Conservation (phyloP, 2,888 invertebrate species). For the Stramonita haemastoma region DNA sequence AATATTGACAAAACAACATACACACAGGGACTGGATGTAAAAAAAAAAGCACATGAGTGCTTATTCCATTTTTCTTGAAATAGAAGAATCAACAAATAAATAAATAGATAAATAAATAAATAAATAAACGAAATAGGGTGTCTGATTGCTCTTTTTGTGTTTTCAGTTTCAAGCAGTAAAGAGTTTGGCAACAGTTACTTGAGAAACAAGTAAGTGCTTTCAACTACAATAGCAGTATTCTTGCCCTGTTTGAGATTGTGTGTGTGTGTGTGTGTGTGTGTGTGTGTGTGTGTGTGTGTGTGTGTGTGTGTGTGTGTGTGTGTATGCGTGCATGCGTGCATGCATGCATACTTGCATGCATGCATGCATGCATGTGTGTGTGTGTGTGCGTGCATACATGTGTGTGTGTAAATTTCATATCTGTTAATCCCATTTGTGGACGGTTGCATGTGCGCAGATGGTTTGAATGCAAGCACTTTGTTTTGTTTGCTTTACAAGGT, state of each 20-base stretch:
- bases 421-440: too few species aligned
- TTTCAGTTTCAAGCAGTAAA: conserved; percentile 58
- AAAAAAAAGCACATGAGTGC: too few species aligned
- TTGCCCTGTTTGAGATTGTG: not conserved
- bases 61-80: too few species aligned
- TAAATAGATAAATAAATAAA: too few species aligned
- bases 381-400: conserved; percentile 13
- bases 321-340: not conserved
- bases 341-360: not conserved
- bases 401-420: conserved; percentile 15
- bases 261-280: conserved; percentile 25
- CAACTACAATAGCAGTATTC: not conserved
- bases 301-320: conserved; percentile 9
- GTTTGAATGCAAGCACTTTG: too few species aligned
- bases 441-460: not conserved
- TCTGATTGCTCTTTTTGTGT: not conserved
- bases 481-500: too few species aligned
- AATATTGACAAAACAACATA: too few species aligned
- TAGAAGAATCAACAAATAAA: too few species aligned
- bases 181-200: conserved; percentile 70
- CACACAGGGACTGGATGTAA: too few species aligned
- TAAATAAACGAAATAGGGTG: too few species aligned
- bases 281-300: conserved; percentile 8
- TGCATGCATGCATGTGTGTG: not conserved
- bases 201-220: conserved; percentile 63